Percentiles rank a stretch among this genome's conserved stretches.
Conservation (phyloP, 2,888 invertebrate genomes). For the Notocelia uddmanniana region DNA sequence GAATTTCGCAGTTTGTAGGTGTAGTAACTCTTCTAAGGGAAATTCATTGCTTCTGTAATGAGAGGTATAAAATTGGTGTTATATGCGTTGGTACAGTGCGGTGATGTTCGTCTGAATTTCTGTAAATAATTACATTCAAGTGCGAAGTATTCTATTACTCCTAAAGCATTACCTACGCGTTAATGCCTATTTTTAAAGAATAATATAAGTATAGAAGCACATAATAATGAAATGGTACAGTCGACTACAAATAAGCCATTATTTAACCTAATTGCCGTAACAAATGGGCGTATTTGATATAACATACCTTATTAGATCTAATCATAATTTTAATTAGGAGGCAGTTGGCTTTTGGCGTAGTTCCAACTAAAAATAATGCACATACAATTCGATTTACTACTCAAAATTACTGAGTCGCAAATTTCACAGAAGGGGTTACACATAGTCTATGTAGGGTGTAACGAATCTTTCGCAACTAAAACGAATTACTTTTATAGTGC, state of each 20-base stretch:
- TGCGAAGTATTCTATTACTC: neutral
- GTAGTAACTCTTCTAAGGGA: constrained; percentile 39
- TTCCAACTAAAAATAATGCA: neutral
- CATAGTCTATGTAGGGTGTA: constrained; percentile 50
- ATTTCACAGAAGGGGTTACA: constrained; percentile 17
- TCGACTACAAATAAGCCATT: too few species aligned
- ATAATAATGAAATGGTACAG: too few species aligned
- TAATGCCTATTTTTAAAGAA: too few species aligned
- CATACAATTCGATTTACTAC: neutral
- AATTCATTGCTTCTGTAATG: constrained; percentile 43
- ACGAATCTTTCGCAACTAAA: constrained; percentile 57
- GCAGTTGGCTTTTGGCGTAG: neutral
- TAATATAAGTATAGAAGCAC: too few species aligned
- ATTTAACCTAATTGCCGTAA: too few species aligned
- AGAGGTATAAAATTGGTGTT: constrained; percentile 35
- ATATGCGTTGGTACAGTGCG: neutral
- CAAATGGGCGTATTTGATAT: too few species aligned
- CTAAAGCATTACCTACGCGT: too few species aligned
- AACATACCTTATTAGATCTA: too few species aligned
- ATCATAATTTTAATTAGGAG: too few species aligned
- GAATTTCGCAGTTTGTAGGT: constrained; percentile 40
- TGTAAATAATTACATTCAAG: neutral
- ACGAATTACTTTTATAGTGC: constrained; percentile 64
- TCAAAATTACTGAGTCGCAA: neutral
- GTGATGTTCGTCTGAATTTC: neutral